Percentiles rank a stretch among this genome's conserved stretches.
phyloP scores from a whole-genome alignment of 2,113 vertebrate genomes.

The Larimichthys polyactis region DNA sequence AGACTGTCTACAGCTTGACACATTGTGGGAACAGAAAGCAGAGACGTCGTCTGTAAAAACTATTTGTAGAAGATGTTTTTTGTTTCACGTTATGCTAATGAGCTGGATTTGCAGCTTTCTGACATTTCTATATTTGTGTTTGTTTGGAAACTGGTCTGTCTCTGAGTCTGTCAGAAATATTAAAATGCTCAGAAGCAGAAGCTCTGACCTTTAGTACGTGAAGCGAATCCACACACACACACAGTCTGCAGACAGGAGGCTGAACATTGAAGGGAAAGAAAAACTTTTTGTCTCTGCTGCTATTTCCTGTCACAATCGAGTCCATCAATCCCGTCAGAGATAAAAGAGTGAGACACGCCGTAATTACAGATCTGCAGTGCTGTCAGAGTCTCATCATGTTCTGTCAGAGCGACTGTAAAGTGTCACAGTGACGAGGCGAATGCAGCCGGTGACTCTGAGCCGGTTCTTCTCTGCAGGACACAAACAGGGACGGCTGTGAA shows the following conservation, averaged over 20 bases:
- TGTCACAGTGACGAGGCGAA: not conserved
- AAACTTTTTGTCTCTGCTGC: slow-evolving; percentile 19
- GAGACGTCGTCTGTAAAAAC: too few relatives aligned
- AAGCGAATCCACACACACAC: slow-evolving; percentile 7
- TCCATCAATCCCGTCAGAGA: slow-evolving; percentile 9
- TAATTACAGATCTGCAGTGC: slow-evolving; percentile 5
- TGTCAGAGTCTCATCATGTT: slow-evolving; percentile 1
- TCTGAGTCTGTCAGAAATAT: slow-evolving; percentile 35
- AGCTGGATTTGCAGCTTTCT: not conserved
- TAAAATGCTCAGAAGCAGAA: slow-evolving; percentile 40
- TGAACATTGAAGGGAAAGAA: slow-evolving; percentile 1
- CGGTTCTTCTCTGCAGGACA: too few relatives aligned
- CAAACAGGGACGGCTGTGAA: too few relatives aligned
- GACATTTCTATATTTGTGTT: slow-evolving; percentile 25
- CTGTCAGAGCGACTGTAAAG: not conserved
- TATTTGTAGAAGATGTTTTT: too few relatives aligned
- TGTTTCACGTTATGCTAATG: too few relatives aligned
- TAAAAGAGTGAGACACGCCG: slow-evolving; percentile 5
- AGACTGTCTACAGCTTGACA: too few relatives aligned
- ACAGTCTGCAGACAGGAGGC: not conserved
- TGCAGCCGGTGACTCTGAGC: not conserved
- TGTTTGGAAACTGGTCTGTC: slow-evolving; percentile 2
- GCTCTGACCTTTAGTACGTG: slow-evolving; percentile 47
- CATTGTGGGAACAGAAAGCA: too few relatives aligned
- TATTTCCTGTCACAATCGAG: slow-evolving; percentile 5